phyloP scores from a whole-genome alignment of 2,888 invertebrate species.

The Habrosyne pyritoides region DNA sequence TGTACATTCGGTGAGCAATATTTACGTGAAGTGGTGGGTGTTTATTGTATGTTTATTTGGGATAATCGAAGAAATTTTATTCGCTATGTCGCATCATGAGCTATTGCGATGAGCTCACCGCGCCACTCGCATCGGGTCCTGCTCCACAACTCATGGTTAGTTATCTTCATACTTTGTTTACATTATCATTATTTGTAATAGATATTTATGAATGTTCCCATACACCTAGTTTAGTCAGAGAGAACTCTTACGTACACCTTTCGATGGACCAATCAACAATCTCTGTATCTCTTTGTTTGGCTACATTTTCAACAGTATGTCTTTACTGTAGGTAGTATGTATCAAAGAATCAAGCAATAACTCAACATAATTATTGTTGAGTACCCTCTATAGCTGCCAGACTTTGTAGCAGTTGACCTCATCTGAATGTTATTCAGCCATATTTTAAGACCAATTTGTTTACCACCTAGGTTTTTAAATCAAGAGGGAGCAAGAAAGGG shows the following conservation, averaged over 20 bases:
- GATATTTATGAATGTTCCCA: too few relatives aligned
- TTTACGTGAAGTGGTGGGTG: slow-evolving; percentile 1
- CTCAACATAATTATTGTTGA: too few relatives aligned
- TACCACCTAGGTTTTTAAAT: too few relatives aligned
- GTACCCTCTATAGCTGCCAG: slow-evolving; percentile 6
- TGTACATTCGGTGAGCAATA: not conserved
- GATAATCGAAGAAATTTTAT: slow-evolving; percentile 30
- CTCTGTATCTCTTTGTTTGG: too few relatives aligned
- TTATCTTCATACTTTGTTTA: slow-evolving; percentile 10
- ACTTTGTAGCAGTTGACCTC: not conserved
- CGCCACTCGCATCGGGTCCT: slow-evolving; percentile 49
- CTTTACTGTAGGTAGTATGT: too few relatives aligned
- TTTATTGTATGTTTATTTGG: slow-evolving; percentile 27
- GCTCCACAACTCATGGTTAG: slow-evolving; percentile 77
- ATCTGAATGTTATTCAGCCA: not conserved
- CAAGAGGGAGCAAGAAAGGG: too few relatives aligned
- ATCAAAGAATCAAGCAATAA: too few relatives aligned
- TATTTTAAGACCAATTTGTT: too few relatives aligned
- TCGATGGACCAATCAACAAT: too few relatives aligned
- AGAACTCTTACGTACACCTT: too few relatives aligned
- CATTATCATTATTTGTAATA: not conserved
- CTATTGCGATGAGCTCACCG: slow-evolving; percentile 68
- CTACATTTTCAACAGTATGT: too few relatives aligned
- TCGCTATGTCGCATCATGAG: slow-evolving; percentile 75
- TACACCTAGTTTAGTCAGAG: too few relatives aligned